These are phyloP conservation scores for Plagodis pulveraria DNA, from an alignment of 2,888 invertebrate genomes.

Conservation along the genomic window DNA sequence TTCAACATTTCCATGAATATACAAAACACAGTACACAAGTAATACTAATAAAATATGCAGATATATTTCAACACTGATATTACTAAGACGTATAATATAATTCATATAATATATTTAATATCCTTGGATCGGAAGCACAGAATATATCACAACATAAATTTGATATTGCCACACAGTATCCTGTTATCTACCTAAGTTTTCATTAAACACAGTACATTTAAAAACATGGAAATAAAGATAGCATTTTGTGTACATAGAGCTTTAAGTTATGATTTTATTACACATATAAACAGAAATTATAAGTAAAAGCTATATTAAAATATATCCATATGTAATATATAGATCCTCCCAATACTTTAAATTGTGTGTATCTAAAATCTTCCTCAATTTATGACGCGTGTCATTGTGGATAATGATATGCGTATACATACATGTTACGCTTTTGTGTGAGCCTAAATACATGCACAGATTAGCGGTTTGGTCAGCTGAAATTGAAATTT, in stretches of 20 bases:
- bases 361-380: too few species aligned
- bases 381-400: too few species aligned
- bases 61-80: background rate
- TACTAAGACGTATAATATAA: background rate
- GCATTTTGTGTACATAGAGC: conserved; percentile 5
- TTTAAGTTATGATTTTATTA: conserved; percentile 1
- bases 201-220: conserved; percentile 20
- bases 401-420: too few species aligned
- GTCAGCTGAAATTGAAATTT: too few species aligned
- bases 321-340: conserved; percentile 20
- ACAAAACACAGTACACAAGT: conserved; percentile 48
- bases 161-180: conserved; percentile 48
- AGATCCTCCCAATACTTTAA: conserved; percentile 22
- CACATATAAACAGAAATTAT: conserved; percentile 1
- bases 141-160: conserved; percentile 49
- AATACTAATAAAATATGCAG: background rate
- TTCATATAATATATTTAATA: conserved; percentile 25
- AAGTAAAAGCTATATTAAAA: conserved; percentile 9
- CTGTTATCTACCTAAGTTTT: conserved; percentile 18
- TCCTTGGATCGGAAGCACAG: conserved; percentile 53
- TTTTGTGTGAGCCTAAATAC: too few species aligned
- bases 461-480: too few species aligned
- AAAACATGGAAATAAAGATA: conserved; percentile 46
- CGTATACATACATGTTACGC: too few species aligned
- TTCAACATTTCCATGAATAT: conserved; percentile 42